Evolutionary conservation across 2,888 invertebrate genomes (phyloP), one percentile per base, ranked within the genome.

Genomic region (Ochropleura plecta): DNA sequence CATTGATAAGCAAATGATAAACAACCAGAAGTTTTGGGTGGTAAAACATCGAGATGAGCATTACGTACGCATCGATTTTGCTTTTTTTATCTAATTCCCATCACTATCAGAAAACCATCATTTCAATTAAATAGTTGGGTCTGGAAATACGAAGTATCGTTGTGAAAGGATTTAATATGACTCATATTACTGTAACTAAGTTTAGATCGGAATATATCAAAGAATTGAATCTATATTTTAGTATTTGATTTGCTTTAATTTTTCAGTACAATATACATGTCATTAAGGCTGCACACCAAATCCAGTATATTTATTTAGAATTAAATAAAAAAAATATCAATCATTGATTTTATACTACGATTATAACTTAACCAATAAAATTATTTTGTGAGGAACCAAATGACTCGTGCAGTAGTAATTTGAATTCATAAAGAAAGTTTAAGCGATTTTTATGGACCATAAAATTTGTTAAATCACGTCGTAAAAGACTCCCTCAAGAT

Each of bases 381-480:
- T 8, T 48, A 2, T 8, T 18, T 40, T 46, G 6, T 51, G 44
- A 44, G 44, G 51, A 51, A 53, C n/a, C 40, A 40, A 60, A 51
- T 40, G n/a, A 60, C 40, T 16, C 44, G 12, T 30, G n/a, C 10
- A 42, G 48, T 42, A 76, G n/a, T 20, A 40, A 51, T 53, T 53
- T 62, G 16, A 48, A 55, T 30, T 55, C 30, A 49, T 40, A 44
- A 67, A 20, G 12, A 57, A 42, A 42, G 46, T 49, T 44, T 57
- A 40, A 18, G 7, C n/a, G 16, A n/a, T 6, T 14, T 76, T 76
- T 68, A 76, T 55, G 14, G 49, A 18, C 14, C 12, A 40, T 68
- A 20, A 55, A 76, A 57, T 62, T 62, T 49, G 12, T 68, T 44
- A 63, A 76, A 76, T 62, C 14, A 49, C 68, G 10, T 59, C 57